Base-by-base conservation (phyloP, 2,113 vertebrate genomes). In the Pygoscelis antarcticus region DNA sequence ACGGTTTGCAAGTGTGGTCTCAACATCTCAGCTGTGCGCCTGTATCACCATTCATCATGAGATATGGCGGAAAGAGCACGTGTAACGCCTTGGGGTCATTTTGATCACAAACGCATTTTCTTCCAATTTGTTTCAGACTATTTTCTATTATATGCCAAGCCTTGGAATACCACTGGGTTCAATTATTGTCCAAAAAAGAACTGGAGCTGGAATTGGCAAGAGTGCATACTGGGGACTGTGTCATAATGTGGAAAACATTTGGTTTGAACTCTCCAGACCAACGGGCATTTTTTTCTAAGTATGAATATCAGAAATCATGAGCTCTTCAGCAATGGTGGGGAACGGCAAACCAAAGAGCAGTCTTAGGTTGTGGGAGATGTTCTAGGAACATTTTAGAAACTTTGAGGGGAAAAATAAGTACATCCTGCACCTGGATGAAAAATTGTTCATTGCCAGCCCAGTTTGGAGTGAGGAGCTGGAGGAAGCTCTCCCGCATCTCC, bases 81-180 rank as follows among this genome's bases (percentile, higher is more conserved):
- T 11, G 5, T 27, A 85, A 69, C 5, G 51, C 87, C 58, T 69
- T 30, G 38, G 38, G 83, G 80, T 52, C 12, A 62, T 85, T 91
- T 54, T 83, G 20, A 58, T 55, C 17, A 11, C 16, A 90, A 82
- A 87, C 23, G 13, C 18, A 36, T 79, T 94, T 95, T 75, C 71
- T 69, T 94, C 83, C 81, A 52, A 85, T 92, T 71, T 87, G 23
- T 55, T 90, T 85, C 65, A 65, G 52, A 76, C 38, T 38, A 23
- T 52, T 57, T 89, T 84, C 55, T 68, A 49, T 60, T 55, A 60
- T 3, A 40, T 4, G 3, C 38, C 47, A 36, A 85, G 68, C 66
- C 44, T 74, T 65, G 44, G 26, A 79, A 93, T 52, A 80, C 57
- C 42, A 5, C 2, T 40, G 47, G 69, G 83, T 51, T 75, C 70